Evolutionary conservation across 2,888 invertebrate species (phyloP), one percentile per base, ranked within the genome.

Genomic region (Troilus luridus): DNA sequence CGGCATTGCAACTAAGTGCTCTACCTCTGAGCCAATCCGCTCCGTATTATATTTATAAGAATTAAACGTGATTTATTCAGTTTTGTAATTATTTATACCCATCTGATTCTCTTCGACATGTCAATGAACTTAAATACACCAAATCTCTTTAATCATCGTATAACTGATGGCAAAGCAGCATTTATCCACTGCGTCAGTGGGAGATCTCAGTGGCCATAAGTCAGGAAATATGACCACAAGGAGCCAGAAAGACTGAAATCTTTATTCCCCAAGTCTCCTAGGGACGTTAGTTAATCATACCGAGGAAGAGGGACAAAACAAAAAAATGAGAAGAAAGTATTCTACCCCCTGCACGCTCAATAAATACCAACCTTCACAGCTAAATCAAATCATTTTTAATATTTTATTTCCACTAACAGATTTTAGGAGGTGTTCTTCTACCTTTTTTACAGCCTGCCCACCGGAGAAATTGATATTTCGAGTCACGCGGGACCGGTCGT

Each of bases 321-420:
- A 85, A 54, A 81, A 81, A 77, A 41, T 41, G 41, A 41, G 41
- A 41, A 24, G 17, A 77, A 17, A 85, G 12, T 56, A 56, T 85
- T 58, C 72, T 85, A 85, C 85, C 85, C 85, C 85, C 85, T 58
- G 85, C 85, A 54, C 56, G 85, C 56, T 21, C 85, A 58, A 85
- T 85, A 85, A 85, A 85, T 85, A 85, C 85, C 85, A 21, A 56
- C 85, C 54, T 54, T 54, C 85, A 54, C n/a, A 85, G 56, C 85
- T 85, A 85, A 85, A 85, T 85, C 85, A 85, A 85, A 85, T 85
- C 85, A 85, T 85, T 56, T 85, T 85, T 85, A 85, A 85, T 85
- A 85, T 85, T 85, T 85, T 56, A 56, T 85, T 56, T 85, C 85
- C n/a, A n/a, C 54, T 85, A 85, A 85, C 85, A 85, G 85, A 85